phyloP scores from a whole-genome alignment of 1,140 invertebrate genomes.

The Araneus ventricosus region DNA sequence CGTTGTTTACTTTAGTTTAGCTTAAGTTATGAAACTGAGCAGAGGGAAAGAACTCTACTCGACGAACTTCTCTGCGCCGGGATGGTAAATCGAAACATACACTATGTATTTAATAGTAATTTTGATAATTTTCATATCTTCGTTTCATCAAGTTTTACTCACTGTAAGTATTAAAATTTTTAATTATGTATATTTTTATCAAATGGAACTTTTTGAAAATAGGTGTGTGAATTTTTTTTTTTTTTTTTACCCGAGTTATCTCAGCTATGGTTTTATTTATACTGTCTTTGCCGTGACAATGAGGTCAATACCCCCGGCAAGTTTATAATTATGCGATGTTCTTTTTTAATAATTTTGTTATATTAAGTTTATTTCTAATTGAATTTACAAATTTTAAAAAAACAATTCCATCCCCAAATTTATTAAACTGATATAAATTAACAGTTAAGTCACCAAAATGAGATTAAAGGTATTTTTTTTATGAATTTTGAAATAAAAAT shows the following conservation, averaged over 20 bases:
- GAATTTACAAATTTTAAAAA: too few relatives aligned
- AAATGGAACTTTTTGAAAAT: neutral
- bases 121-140: neutral
- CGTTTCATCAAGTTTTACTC: conserved; percentile 18
- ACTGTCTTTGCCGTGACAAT: neutral
- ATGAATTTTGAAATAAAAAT: too few relatives aligned
- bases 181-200: neutral
- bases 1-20: conserved; percentile 37
- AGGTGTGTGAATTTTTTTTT: neutral
- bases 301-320: neutral
- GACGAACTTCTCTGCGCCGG: neutral
- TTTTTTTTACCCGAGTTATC: too few relatives aligned
- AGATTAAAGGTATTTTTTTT: too few relatives aligned
- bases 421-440: too few relatives aligned
- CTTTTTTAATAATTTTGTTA: neutral
- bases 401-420: too few relatives aligned
- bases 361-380: too few relatives aligned
- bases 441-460: too few relatives aligned
- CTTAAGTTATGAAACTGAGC: neutral
- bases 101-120: conserved; percentile 23
- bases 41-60: neutral
- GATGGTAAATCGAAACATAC: neutral
- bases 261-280: neutral
- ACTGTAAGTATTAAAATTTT: conserved; percentile 34
- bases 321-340: neutral